Evolutionary conservation across 2,888 invertebrate genomes (phyloP), one percentile per base, ranked within the genome.

Genomic region (Drosophila anomalata): DNA sequence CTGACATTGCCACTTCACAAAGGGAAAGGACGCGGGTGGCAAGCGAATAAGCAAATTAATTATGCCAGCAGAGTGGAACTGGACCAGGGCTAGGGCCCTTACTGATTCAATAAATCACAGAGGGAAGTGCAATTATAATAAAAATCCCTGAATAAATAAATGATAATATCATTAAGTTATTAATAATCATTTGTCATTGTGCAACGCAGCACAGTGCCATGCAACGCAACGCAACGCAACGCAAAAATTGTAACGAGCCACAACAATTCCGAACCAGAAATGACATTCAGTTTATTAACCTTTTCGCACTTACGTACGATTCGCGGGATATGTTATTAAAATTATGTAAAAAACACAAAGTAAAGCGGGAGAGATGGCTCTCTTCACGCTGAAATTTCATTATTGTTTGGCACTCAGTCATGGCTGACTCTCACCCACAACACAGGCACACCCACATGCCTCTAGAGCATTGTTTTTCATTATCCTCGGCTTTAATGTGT

Each of bases 251-350:
- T 66, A 65, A 50, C 57, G 42, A 60, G 71, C 55, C 65, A 55
- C 59, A 68, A 78, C 70, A 72, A 76, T 54, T 41, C 61, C 14
- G 52, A 60, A 65, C 46, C 82, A 70, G 55, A 65, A 63, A 73
- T 69, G 71, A 58, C 75, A 77, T 86, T 67, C 79, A 79, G 75
- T 88, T 75, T 83, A 83, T 88, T 83, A 88, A 88, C 88, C 87
- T 84, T 76, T 56, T 76, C 65, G 71, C 75, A 69, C 70, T 83
- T 60, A 48, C 73, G 61, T 57, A 71, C 65, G 79, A 62, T 55
- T 46, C 65, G 82, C 75, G 55, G 46, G 60, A 71, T 71, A 70
- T 66, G 5, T 46, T 59, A 74, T 76, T 63, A 57, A 69, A 69
- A 70, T 75, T 66, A 59, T 62, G 61, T 63, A 63, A 62, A 62